Evolutionary conservation across 1,140 invertebrate species (phyloP).

Genomic region (Ceratina calcarata): DNA sequence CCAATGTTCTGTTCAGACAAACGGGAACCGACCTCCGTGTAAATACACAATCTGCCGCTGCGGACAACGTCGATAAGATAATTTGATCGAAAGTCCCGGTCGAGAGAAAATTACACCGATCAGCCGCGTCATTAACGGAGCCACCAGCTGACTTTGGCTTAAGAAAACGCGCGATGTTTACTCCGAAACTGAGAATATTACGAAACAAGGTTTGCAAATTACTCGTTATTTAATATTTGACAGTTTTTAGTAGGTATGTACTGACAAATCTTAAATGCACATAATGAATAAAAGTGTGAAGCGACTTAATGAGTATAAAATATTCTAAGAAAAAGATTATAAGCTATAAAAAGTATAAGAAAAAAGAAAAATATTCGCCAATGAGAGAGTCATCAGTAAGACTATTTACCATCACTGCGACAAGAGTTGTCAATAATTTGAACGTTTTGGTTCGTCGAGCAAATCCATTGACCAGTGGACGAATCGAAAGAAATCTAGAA

Average conservation of each 20-base stretch:
- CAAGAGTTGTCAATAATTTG: conserved; percentile 1
- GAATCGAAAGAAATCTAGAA: conserved; percentile 60
- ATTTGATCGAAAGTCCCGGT: conserved; percentile 41
- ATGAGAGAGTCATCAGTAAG: too few relatives aligned
- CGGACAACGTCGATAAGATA: conserved; percentile 41
- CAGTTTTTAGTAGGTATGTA: too few relatives aligned
- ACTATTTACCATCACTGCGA: too few relatives aligned
- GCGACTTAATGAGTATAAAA: too few relatives aligned
- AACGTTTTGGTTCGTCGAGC: neutral
- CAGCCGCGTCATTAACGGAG: conserved; percentile 27
- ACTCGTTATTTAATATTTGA: too few relatives aligned
- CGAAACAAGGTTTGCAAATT: too few relatives aligned
- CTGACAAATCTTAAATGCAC: too few relatives aligned
- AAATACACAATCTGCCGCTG: conserved; percentile 10
- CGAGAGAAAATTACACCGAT: conserved; percentile 41
- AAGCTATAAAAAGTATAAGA: too few relatives aligned
- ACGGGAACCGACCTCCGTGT: conserved; percentile 5
- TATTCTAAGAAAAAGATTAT: too few relatives aligned
- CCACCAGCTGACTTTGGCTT: neutral
- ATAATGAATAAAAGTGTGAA: too few relatives aligned
- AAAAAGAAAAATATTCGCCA: too few relatives aligned
- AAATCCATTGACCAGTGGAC: conserved; percentile 16
- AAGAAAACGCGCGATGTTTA: neutral
- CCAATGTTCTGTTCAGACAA: neutral
- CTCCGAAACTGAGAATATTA: neutral